Evolutionary conservation across 2,888 invertebrate genomes (phyloP), one percentile per base, ranked within the genome.

Genomic region (Hirudinaria manillensis): DNA sequence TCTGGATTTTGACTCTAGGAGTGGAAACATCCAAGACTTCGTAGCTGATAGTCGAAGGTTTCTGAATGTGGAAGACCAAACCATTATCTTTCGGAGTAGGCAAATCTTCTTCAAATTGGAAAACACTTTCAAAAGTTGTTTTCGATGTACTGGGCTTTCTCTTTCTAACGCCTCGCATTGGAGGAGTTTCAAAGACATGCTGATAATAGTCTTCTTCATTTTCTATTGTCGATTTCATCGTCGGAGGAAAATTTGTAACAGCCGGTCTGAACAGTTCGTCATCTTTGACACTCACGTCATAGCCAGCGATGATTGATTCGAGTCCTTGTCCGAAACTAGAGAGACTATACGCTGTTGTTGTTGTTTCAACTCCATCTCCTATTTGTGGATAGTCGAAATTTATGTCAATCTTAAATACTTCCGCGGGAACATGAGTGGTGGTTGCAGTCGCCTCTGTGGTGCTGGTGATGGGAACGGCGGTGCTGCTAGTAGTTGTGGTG

Each of bases 321-420:
- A 2, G 45, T 16, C 45, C 45, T 45, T 45, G 45, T 45, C 45
- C 45, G 13, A 45, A 45, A 45, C 45, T 45, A 21, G 74, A 32
- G 24, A 24, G 27, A n/a, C 66, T 66, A 36, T 61, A 24, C 19
- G 65, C 24, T 3, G 74, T 67, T 3, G 74, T 67, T 13, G 56
- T 53, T 13, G 75, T 70, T 24, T 19, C 45, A 55, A 45, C 16
- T 45, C 16, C 45, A 45, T 45, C 16, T 7, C 16, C 16, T 45
- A 45, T 45, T 45, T 45, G 13, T 45, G 45, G 45, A 45, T 16
- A 16, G 13, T 45, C 45, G 13, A 2, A 1, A 2, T 45, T 16
- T 45, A 16, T 16, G 16, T 45, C 3, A 45, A 45, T 45, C 16
- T 45, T 45, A 1, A 45, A 6, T 45, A 45, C 10, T 45, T 45